Conservation (phyloP, 2,113 vertebrate species). For the Panthera leo region DNA sequence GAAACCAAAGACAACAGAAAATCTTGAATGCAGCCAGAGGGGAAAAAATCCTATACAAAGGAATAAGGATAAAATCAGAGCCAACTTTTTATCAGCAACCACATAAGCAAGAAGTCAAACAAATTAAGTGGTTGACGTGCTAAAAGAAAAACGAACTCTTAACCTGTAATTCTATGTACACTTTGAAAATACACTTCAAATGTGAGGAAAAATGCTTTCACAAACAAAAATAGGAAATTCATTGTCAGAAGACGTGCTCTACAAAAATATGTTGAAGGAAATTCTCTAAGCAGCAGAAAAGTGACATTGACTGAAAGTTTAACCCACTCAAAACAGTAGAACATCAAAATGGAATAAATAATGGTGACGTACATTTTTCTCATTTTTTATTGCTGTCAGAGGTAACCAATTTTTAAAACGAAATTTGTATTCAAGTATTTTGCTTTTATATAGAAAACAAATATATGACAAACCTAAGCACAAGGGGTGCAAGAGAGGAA, state of each 20-base stretch:
- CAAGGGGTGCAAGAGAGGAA: rapidly evolving
- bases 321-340: background rate
- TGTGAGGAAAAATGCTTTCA: background rate
- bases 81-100: background rate
- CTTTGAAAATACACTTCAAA: background rate
- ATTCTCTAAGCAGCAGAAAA: background rate
- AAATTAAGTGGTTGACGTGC: background rate
- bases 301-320: background rate
- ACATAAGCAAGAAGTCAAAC: background rate
- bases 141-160: background rate
- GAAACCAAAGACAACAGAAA: background rate
- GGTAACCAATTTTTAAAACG: background rate
- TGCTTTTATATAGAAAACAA: background rate
- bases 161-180: background rate
- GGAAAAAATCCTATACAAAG: background rate
- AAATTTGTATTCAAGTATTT: background rate
- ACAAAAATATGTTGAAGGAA: background rate
- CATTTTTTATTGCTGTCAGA: background rate
- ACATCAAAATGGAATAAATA: background rate
- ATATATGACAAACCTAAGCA: background rate
- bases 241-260: background rate
- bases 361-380: background rate
- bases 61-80: background rate
- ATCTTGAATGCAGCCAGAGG: background rate
- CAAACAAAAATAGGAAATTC: background rate